Evolutionary conservation across 2,888 invertebrate genomes (phyloP).

Genomic region (Nasonia oneida): DNA sequence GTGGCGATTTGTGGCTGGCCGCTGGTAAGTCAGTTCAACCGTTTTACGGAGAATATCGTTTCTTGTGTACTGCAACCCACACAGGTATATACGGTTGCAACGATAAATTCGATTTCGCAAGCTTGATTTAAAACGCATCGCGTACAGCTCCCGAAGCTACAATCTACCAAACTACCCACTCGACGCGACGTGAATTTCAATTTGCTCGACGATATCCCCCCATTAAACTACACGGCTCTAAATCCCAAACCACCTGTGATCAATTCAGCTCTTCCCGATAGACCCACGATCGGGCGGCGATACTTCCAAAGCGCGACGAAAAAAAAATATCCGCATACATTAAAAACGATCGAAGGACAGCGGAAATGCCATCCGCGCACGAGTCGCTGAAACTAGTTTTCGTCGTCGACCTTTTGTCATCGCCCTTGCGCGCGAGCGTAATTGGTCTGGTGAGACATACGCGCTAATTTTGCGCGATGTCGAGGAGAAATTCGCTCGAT

Average conservation of each 20-base stretch:
- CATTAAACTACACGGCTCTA: background rate
- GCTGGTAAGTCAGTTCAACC: background rate
- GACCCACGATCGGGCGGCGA: background rate
- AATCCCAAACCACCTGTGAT: background rate
- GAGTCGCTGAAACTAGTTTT: conserved; percentile 43
- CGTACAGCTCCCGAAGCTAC: background rate
- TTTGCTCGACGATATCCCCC: background rate
- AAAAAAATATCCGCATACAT: background rate
- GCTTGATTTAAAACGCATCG: background rate
- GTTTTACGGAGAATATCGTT: background rate
- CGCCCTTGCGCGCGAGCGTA: conserved; percentile 21
- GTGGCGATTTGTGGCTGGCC: background rate
- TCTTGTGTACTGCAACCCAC: background rate
- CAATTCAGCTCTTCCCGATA: conserved; percentile 5
- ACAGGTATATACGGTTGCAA: background rate
- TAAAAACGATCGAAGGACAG: conserved; percentile 17
- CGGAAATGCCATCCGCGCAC: conserved; percentile 17
- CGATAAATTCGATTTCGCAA: background rate
- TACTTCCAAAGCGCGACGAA: background rate
- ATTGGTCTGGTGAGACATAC: conserved; percentile 43
- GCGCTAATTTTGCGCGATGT: conserved; percentile 43
- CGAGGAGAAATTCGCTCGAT: conserved; percentile 23
- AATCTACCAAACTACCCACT: background rate
- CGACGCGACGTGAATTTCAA: background rate
- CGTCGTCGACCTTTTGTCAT: conserved; percentile 39